phyloP scores from a whole-genome alignment of 1,140 invertebrate species.

The Leptestheria dahalacensis region DNA sequence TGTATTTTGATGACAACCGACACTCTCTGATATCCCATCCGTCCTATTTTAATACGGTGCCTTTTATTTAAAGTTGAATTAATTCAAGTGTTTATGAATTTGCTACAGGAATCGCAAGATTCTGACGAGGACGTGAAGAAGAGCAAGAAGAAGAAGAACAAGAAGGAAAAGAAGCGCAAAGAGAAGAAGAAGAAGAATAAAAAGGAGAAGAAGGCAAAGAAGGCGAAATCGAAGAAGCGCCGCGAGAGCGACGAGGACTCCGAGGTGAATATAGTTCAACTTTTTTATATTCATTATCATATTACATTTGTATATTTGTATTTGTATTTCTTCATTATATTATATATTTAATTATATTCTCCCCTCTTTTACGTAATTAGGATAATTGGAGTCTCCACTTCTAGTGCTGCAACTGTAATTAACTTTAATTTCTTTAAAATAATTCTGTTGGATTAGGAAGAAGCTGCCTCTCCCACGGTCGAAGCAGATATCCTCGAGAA shows the following conservation, averaged over 20 bases:
- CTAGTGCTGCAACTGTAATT: too few relatives aligned
- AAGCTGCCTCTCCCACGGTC: conserved; percentile 12
- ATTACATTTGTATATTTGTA: background rate
- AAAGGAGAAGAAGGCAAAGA: conserved; percentile 51
- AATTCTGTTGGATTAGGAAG: conserved; percentile 18
- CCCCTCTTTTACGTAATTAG: conserved; percentile 10
- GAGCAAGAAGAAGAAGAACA: conserved; percentile 18
- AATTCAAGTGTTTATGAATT: background rate
- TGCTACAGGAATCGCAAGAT: conserved; percentile 7
- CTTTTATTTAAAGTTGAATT: background rate
- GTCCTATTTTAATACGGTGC: background rate
- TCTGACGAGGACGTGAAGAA: conserved; percentile 11
- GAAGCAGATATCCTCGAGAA: conserved; percentile 58
- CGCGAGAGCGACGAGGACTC: conserved; percentile 42
- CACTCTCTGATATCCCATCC: conserved; percentile 2
- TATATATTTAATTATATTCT: conserved; percentile 3
- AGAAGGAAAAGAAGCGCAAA: conserved; percentile 30
- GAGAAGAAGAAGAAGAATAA: conserved; percentile 46
- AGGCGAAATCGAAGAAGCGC: conserved; percentile 48
- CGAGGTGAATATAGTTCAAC: conserved; percentile 38
- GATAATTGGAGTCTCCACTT: too few relatives aligned
- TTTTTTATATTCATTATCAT: conserved; percentile 1
- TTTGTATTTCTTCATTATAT: too few relatives aligned
- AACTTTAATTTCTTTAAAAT: too few relatives aligned
- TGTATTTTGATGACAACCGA: background rate